phyloP scores from a whole-genome alignment of 2,113 vertebrate species.

The Tyrannus savana region DNA sequence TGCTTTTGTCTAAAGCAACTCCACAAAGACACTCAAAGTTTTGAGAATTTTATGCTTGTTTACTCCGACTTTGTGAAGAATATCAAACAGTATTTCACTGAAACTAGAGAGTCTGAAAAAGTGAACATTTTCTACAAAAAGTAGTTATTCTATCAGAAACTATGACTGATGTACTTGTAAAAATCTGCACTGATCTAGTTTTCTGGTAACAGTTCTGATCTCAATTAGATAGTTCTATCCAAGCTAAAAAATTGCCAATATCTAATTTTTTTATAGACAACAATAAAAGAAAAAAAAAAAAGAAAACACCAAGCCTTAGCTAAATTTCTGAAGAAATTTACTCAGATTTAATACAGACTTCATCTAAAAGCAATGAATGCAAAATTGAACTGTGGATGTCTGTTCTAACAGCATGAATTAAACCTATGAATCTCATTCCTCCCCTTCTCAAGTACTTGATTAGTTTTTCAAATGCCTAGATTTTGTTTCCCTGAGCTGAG shows the following conservation, averaged over 20 bases:
- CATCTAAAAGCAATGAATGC: constrained; percentile 8
- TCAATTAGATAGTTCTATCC: neutral
- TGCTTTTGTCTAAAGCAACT: neutral
- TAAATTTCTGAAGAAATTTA: constrained; percentile 16
- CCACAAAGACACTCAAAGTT: neutral
- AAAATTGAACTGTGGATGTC: neutral
- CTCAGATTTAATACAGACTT: neutral
- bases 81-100: neutral
- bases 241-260: neutral
- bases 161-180: neutral
- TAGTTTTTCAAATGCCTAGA: neutral
- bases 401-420: constrained; percentile 7
- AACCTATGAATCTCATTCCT: neutral
- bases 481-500: neutral
- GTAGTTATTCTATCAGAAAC: neutral
- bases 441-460: constrained; percentile 13
- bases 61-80: neutral
- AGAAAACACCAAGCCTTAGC: neutral
- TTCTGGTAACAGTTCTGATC: neutral
- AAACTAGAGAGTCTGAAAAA: neutral
- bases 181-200: neutral
- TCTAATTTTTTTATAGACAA: neutral
- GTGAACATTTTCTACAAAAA: neutral
- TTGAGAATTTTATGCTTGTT: neutral
- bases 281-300: neutral